Conservation (phyloP, 2,797 vertebrate genomes). For the Naso thynnoides region DNA sequence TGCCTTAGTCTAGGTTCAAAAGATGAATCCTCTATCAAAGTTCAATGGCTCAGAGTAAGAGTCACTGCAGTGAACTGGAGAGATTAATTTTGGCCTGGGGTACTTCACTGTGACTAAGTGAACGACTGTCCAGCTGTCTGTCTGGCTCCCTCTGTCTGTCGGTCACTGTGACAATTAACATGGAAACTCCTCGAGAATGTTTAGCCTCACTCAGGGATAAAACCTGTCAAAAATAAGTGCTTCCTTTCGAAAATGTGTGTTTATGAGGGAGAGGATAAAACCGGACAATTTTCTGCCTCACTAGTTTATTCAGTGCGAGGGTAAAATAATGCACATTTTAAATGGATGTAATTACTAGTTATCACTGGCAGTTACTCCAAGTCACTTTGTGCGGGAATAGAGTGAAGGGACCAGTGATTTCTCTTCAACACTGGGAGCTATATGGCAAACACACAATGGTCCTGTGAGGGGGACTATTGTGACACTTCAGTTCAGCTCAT, state of each 20-base stretch:
- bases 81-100: constrained; percentile 72
- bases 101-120: constrained; percentile 61
- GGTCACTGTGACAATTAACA: constrained; percentile 69
- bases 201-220: constrained; percentile 80
- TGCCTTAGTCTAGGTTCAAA: constrained; percentile 63
- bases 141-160: constrained; percentile 59
- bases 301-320: constrained; percentile 86
- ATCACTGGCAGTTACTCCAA: constrained; percentile 83
- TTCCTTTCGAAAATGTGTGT: constrained; percentile 78
- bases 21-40: constrained; percentile 75
- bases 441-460: constrained; percentile 65
- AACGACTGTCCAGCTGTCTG: constrained; percentile 52
- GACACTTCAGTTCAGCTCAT: constrained; percentile 47
- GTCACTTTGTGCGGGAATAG: constrained; percentile 79
- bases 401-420: constrained; percentile 74
- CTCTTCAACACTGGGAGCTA: constrained; percentile 63
- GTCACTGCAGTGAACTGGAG: constrained; percentile 66
- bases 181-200: constrained; percentile 73
- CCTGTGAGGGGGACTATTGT: constrained; percentile 46
- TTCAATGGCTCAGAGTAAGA: constrained; percentile 67
- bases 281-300: constrained; percentile 90
- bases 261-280: constrained; percentile 85
- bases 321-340: constrained; percentile 90
- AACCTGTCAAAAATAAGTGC: constrained; percentile 80
- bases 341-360: constrained; percentile 89